Evolutionary conservation across 64 coral and sea anemone species (phyloP).

Genomic region (Porites australiensis): DNA sequence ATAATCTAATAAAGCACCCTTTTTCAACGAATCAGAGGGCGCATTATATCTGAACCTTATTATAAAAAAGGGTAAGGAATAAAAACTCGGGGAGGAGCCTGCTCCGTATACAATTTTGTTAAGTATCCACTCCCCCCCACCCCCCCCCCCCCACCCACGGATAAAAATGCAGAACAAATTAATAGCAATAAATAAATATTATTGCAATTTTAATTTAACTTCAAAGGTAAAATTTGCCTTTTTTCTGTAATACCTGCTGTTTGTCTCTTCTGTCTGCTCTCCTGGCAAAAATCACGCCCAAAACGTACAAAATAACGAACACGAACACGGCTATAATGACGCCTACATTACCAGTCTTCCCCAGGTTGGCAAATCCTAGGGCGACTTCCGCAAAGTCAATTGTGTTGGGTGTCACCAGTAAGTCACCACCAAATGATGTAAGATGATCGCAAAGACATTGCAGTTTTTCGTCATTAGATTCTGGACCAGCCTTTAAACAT

Average conservation of each 20-base stretch:
- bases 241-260: conserved; percentile 44
- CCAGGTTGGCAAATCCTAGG: conserved; percentile 65
- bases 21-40: too few relatives aligned
- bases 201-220: too few relatives aligned
- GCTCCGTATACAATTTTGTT: too few relatives aligned
- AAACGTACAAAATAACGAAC: conserved; percentile 58
- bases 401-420: conserved; percentile 68
- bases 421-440: conserved; percentile 81
- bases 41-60: too few relatives aligned
- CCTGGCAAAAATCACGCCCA: conserved; percentile 68
- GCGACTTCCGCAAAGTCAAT: conserved; percentile 78
- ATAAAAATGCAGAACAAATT: too few relatives aligned
- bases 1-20: too few relatives aligned
- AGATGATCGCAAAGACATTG: conserved; percentile 89
- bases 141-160: too few relatives aligned
- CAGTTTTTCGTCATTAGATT: conserved; percentile 28
- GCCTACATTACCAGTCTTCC: conserved; percentile 74
- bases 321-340: conserved; percentile 63
- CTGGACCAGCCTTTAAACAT: conserved; percentile 64
- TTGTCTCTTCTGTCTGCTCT: conserved; percentile 60
- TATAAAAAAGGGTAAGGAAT: too few relatives aligned
- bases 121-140: too few relatives aligned
- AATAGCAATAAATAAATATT: too few relatives aligned
- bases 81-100: too few relatives aligned
- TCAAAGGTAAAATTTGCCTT: too few relatives aligned